A percentile compares a stretch with the other conserved stretches of the same genome.
These are phyloP conservation scores for Blennius ocellaris DNA, from an alignment of 2,113 vertebrate genomes.

Conservation along the genomic window DNA sequence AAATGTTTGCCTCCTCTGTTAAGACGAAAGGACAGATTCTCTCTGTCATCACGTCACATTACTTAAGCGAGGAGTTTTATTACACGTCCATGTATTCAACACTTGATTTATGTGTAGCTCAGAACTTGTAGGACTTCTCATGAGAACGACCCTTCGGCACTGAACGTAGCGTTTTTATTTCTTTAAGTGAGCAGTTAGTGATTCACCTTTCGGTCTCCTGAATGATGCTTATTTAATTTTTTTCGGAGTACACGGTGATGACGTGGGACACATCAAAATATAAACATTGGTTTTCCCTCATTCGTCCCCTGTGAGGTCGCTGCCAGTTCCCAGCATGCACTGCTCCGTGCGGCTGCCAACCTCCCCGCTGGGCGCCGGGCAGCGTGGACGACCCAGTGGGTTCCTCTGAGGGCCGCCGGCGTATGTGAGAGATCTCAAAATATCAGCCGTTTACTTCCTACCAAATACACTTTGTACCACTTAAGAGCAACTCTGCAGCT, in stretches of 20 bases:
- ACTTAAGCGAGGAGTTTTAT: neutral
- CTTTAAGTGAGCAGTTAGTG: neutral
- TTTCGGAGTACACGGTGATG: neutral
- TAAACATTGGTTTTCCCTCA: conserved; percentile 3
- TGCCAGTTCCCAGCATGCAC: conserved; percentile 59
- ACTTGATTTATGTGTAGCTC: neutral
- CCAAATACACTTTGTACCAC: too few relatives aligned
- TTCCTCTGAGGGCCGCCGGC: too few relatives aligned
- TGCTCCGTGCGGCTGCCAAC: conserved; percentile 43
- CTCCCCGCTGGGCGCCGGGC: conserved; percentile 45
- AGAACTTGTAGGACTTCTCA: neutral
- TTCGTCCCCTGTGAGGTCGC: conserved; percentile 34
- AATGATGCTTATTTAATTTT: neutral
- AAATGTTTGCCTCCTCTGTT: neutral
- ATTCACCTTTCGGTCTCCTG: neutral
- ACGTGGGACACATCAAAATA: conserved; percentile 23
- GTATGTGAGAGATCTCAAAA: too few relatives aligned
- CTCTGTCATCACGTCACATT: neutral
- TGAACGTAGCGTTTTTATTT: neutral
- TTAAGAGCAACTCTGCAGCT: too few relatives aligned
- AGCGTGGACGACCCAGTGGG: too few relatives aligned
- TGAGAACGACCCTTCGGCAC: neutral
- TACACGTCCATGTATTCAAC: neutral
- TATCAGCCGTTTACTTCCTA: too few relatives aligned
- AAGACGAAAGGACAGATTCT: neutral